Percentiles rank a stretch among this genome's conserved stretches.
Evolutionary conservation across 2,113 vertebrate genomes (phyloP).

Genomic region (Ovibos moschatus): DNA sequence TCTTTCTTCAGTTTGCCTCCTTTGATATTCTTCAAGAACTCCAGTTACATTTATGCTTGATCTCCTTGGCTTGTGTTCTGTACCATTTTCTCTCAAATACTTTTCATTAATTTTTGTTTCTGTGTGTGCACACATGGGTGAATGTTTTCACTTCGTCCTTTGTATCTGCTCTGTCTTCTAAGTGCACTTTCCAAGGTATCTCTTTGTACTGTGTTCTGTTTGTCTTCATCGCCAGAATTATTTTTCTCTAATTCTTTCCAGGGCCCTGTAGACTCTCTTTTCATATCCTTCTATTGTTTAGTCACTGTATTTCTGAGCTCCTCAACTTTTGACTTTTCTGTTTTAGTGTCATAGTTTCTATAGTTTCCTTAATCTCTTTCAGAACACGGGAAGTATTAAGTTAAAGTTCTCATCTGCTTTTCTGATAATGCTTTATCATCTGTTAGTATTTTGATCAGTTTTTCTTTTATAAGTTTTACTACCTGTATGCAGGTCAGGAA

Average conservation of each 20-base stretch:
- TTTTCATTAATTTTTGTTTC: not conserved
- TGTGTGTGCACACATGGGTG: fast-evolving
- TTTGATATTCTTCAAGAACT: not conserved
- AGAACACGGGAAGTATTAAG: not conserved
- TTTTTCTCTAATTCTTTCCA: not conserved
- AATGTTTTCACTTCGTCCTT: not conserved
- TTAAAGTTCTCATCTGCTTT: not conserved
- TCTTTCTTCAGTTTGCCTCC: not conserved
- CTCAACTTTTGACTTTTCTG: not conserved
- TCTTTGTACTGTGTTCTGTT: not conserved
- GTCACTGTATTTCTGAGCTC: not conserved
- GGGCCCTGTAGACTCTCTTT: not conserved
- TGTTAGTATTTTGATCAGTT: not conserved
- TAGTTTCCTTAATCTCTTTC: not conserved
- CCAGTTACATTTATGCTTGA: not conserved
- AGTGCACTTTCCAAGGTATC: not conserved
- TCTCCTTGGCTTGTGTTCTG: not conserved
- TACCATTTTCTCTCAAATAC: not conserved
- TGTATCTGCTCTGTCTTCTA: not conserved
- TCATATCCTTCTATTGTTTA: not conserved
- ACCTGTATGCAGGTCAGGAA: not conserved
- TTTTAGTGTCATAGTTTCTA: not conserved
- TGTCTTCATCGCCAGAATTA: not conserved
- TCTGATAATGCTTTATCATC: not conserved
- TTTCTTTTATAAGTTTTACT: not conserved